A percentile compares a stretch with the other conserved stretches of the same genome.
These are phyloP conservation scores for Characodon lateralis DNA, from an alignment of 2,797 vertebrate species.

Conservation along the genomic window DNA sequence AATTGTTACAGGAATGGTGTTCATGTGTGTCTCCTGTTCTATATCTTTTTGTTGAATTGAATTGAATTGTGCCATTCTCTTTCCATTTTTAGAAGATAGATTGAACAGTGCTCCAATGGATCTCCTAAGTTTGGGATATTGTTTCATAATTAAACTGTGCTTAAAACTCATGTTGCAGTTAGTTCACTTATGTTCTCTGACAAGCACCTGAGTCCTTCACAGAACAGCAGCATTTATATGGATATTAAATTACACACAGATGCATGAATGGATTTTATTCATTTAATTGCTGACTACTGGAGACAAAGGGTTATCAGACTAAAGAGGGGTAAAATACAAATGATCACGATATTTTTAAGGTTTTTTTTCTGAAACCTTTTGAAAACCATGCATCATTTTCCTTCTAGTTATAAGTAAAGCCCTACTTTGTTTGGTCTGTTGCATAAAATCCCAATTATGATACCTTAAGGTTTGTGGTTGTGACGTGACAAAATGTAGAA, in stretches of 20 bases:
- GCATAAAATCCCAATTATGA: background rate
- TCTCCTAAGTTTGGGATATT: background rate
- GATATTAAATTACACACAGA: background rate
- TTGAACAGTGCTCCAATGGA: background rate
- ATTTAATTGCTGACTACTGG: background rate
- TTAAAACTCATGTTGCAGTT: background rate
- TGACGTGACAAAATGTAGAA: background rate
- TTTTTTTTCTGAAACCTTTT: background rate
- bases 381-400: background rate
- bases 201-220: background rate
- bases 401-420: background rate
- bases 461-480: background rate
- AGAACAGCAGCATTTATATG: background rate
- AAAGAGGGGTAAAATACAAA: background rate
- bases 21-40: background rate
- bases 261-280: background rate
- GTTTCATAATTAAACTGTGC: background rate
- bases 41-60: background rate
- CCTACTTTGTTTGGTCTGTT: background rate
- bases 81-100: background rate
- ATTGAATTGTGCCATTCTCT: background rate
- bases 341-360: background rate
- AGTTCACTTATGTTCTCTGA: too few species aligned
- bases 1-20: background rate
- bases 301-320: too few species aligned